These are phyloP conservation scores for Bungarus multicinctus DNA, from an alignment of 2,113 vertebrate species.

Conservation along the genomic window DNA sequence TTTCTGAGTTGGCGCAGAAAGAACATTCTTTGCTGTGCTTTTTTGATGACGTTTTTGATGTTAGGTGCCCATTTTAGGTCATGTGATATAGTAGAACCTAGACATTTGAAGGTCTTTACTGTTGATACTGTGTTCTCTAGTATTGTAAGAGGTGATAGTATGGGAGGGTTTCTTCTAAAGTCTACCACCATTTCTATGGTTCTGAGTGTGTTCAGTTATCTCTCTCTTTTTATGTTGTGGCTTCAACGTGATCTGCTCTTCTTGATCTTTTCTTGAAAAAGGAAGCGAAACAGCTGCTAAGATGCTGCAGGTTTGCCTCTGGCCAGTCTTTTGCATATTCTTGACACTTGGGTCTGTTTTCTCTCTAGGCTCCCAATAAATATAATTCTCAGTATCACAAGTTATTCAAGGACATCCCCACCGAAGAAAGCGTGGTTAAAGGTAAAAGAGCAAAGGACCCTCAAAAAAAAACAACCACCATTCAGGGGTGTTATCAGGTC, in stretches of 20 bases:
- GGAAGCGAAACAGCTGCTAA: neutral
- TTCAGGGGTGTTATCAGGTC: neutral
- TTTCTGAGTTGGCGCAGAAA: no score
- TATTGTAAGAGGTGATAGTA: no score
- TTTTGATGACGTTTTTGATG: no score
- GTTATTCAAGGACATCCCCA: slow-evolving; percentile 90
- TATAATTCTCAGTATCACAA: slow-evolving; percentile 97
- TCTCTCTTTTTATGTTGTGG: neutral
- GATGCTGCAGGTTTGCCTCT: neutral
- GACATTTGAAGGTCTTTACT: no score
- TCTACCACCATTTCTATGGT: no score
- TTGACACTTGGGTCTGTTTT: slow-evolving; percentile 58
- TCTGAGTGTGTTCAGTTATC: no score
- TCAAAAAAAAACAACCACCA: no score
- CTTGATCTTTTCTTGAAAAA: neutral
- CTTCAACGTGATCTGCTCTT: neutral
- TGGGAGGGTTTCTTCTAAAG: no score
- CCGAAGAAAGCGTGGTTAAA: slow-evolving; percentile 92
- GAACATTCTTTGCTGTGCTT: no score
- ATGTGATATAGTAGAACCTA: no score
- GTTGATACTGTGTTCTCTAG: no score
- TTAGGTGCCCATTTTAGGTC: no score
- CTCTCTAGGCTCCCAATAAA: slow-evolving; percentile 88
- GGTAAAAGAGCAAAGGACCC: slow-evolving; percentile 65
- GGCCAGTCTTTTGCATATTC: neutral